Base-by-base conservation (phyloP, 2,113 vertebrate genomes). In the Semicossyphus pulcher region DNA sequence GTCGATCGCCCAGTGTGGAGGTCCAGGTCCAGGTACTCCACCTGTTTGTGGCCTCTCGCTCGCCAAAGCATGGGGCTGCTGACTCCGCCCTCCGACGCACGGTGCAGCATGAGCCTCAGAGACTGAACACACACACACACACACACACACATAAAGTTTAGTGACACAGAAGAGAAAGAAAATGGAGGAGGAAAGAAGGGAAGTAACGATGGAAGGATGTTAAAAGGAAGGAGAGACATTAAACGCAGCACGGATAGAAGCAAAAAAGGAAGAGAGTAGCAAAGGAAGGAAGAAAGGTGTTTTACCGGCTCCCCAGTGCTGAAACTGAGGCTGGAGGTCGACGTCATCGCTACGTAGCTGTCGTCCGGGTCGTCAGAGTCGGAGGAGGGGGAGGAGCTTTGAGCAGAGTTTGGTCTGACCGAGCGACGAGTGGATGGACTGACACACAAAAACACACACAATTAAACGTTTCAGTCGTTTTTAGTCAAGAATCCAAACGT, bases 21-120 rank as follows among this genome's bases (percentile, higher is more conserved):
- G 81, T 98, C 97, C 23, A 98, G 85, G 75, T 98, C 96, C 56
- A 98, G 91, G 84, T 98, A 98, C 62, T 98, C 97, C 53, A 98
- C 96, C 84, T 96, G 96, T 42, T 96, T 97, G 83, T 95, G 93
- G 48, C 94, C 90, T 86, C 94, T 95, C 62, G 94, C 92, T 69
- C 78, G 76, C 75, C 93, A 94, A 77, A 94, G 85, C 90, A 95
- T 89, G 15, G 95, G 95, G 61, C 95, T 97, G 86, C 87, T 95
- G 81, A 94, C 94, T 63, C 95, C 95, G 52, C 96, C 95, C 3
- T 96, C 94, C 20, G 87, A 91, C n/a, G 92, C 93, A 25, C 86
- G 67, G 59, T 89, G 91, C 52, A 86, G 41, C 84, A 88, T 84
- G 0, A 86, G 74, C 72, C 90, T 90, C 48, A 93, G 83, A 21